Conservation (phyloP, 2,797 vertebrate genomes). For the Rhinoraja longicauda region DNA sequence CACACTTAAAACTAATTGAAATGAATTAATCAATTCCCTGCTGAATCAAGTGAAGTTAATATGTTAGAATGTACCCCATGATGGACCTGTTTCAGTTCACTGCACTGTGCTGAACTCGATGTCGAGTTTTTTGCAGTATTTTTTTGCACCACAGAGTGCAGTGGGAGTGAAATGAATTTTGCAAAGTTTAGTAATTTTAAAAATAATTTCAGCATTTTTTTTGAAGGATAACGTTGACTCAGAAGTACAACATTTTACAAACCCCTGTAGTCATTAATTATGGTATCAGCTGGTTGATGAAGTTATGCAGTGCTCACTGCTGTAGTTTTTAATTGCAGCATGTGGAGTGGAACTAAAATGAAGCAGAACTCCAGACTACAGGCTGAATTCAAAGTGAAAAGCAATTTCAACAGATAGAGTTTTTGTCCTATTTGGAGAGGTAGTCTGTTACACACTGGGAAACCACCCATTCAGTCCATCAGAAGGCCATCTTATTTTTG, state of each 20-base stretch:
- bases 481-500: background rate
- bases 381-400: conserved; percentile 42
- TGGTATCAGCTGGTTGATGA: conserved; percentile 49
- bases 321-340: conserved; percentile 48
- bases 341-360: conserved; percentile 44
- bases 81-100: conserved; percentile 26
- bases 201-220: background rate
- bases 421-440: background rate
- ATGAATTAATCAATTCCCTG: conserved; percentile 38
- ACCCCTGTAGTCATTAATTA: conserved; percentile 52
- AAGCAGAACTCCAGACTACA: conserved; percentile 46
- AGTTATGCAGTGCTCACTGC: conserved; percentile 47
- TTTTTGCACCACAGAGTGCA: background rate
- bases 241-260: conserved; percentile 51
- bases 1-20: conserved; percentile 39
- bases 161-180: conserved; percentile 14
- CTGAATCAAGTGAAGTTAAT: conserved; percentile 39
- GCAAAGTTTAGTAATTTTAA: conserved; percentile 19
- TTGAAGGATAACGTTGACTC: conserved; percentile 42
- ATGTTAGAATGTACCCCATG: conserved; percentile 36
- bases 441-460: background rate
- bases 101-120: conserved; percentile 25
- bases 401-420: conserved; percentile 47
- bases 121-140: conserved; percentile 3
- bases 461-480: background rate